Conservation (phyloP, 1,140 invertebrate species). For the Conus ventricosus region DNA sequence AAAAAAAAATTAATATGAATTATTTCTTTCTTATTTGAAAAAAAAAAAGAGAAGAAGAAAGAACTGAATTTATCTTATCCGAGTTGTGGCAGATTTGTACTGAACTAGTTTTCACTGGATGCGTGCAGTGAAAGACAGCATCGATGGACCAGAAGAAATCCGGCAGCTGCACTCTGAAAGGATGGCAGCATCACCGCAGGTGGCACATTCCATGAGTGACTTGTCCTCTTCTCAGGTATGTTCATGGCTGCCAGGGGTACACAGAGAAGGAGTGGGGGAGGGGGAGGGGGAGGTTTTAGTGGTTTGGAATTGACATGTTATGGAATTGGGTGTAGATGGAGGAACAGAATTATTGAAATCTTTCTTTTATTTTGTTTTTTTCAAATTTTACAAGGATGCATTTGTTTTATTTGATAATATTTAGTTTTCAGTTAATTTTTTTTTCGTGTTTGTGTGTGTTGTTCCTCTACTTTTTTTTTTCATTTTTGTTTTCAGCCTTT, state of each 20-base stretch:
- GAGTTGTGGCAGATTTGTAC: neutral
- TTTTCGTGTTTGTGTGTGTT: neutral
- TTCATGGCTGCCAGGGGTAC: too few species aligned
- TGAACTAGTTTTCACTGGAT: neutral
- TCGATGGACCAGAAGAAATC: slow-evolving; percentile 9
- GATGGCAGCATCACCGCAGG: neutral
- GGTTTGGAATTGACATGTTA: too few species aligned
- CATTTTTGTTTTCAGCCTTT: neutral
- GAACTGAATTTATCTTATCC: neutral
- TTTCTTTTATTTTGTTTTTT: too few species aligned
- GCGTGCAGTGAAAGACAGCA: neutral
- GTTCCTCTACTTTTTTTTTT: slow-evolving; percentile 4
- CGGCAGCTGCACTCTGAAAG: neutral
- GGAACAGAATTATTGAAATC: too few species aligned
- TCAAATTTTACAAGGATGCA: too few species aligned
- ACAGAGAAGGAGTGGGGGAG: too few species aligned
- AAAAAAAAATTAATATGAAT: too few species aligned
- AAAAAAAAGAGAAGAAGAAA: too few species aligned
- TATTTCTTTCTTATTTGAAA: too few species aligned
- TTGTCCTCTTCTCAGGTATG: neutral
- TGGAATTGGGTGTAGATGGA: too few species aligned
- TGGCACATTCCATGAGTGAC: slow-evolving; percentile 20
- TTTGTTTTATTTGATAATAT: neutral
- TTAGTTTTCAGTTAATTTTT: slow-evolving; percentile 1
- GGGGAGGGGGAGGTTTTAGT: too few species aligned